Base-by-base conservation (phyloP, 23 tunicate genomes). In the Pegea sp. region DNA sequence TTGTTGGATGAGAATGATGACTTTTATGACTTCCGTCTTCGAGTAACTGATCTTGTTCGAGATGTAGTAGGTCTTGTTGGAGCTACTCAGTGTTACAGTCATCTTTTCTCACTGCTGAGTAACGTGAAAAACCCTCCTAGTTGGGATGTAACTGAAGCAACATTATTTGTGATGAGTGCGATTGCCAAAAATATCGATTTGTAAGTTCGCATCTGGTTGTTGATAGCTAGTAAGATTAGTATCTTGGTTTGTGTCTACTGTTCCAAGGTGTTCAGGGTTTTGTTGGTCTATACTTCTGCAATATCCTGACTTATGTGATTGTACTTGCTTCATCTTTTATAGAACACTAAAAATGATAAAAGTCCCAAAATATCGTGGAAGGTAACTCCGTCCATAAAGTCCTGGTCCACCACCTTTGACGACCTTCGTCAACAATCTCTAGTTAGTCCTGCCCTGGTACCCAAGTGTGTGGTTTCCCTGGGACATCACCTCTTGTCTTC, bases 71-170 rank as follows among this genome's bases (percentile, higher is more conserved):
- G 51, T 58, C 19, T 84, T 19, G 95, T 84, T 33, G 95, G 95
- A 31, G 54, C 77, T 48, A 73, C 84, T 3, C 67, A 61, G 44
- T 84, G 95, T 49, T 84, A 69, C 48, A 58, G 48, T 50, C 65
- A 63, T 38, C 57, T 84, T n/a, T 84, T 73, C 42, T 60, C 80
- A 30, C 59, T 71, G 79, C 70, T 80, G 16, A 71, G 50, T 61
- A 54, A 59, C 24, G 55, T 33, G 50, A 48, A 60, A 32, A 29
- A 62, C 22, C 5, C 50, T 26, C 46, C 66, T 28, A 67, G 73
- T 22, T 84, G 95, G 95, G 95, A 84, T 55, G 72, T 73, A 29
- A 84, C 95, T 26, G 95, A 84, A 46, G 80, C 95, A 3, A 68
- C 73, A 0, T 49, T 84, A 4, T 84, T 84, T 38, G 61, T 74